Conservation (phyloP, 2,113 vertebrate genomes). For the Pomatorhinus ruficollis region DNA sequence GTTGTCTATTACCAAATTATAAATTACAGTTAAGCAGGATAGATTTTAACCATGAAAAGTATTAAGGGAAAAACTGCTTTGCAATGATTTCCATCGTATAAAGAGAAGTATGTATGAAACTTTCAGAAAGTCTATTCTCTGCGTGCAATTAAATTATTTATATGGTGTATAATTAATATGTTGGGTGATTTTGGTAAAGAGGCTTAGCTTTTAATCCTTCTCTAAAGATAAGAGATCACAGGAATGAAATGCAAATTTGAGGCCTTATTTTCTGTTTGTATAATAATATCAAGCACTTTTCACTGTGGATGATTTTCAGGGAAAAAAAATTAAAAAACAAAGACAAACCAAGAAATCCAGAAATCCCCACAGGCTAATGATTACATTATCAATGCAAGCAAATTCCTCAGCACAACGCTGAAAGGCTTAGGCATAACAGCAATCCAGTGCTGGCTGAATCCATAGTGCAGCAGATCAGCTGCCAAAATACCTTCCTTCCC, state of each 20-base stretch:
- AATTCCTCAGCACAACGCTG: background rate
- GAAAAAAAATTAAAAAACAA: background rate
- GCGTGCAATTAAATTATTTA: conserved; percentile 43
- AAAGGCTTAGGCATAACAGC: background rate
- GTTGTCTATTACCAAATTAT: background rate
- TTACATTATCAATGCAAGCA: conserved; percentile 13
- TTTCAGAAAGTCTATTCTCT: conserved; percentile 36
- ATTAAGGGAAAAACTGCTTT: background rate
- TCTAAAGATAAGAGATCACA: conserved; percentile 56
- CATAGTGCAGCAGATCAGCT: background rate
- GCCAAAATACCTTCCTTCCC: background rate
- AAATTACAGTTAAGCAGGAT: background rate
- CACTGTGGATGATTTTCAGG: background rate
- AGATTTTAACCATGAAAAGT: background rate
- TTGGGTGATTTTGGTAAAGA: conserved; percentile 45
- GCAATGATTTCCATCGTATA: background rate
- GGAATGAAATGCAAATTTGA: conserved; percentile 56
- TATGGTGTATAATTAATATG: conserved; percentile 52
- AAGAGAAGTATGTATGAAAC: background rate
- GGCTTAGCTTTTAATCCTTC: conserved; percentile 61
- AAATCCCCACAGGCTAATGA: background rate
- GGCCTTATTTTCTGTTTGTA: conserved; percentile 29
- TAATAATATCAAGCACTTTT: conserved; percentile 27
- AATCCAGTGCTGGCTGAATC: background rate
- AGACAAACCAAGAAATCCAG: background rate